These are phyloP conservation scores for Lepidocolaptes lacrymiger DNA, from an alignment of 2,797 vertebrate species.

Conservation along the genomic window DNA sequence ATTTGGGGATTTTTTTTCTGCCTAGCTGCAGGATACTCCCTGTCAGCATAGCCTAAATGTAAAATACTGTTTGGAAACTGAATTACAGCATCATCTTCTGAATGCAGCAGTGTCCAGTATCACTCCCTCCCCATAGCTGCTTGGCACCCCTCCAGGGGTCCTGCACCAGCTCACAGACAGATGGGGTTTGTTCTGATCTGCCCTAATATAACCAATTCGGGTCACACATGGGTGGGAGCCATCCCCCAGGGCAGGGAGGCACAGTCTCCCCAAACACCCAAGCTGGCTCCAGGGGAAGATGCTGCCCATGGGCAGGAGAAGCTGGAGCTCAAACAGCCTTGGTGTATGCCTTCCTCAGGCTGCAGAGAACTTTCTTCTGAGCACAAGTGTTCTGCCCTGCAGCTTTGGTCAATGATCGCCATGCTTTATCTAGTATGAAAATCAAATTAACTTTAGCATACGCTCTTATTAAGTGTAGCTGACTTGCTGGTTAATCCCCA, in stretches of 20 bases:
- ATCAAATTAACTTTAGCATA: constrained; percentile 10
- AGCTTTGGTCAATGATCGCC: neutral
- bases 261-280: neutral
- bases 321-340: neutral
- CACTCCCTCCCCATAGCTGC: neutral
- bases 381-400: neutral
- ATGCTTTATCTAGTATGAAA: neutral
- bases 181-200: neutral
- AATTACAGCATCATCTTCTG: neutral
- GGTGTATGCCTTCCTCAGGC: neutral
- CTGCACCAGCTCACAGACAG: neutral
- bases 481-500: neutral
- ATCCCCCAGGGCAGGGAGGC: rapidly evolving
- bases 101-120: neutral
- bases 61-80: neutral
- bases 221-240: rapidly evolving
- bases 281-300: neutral
- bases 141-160: neutral
- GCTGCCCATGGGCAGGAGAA: neutral
- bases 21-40: neutral
- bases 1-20: neutral
- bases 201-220: neutral
- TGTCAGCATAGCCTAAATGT: constrained; percentile 19
- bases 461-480: neutral
- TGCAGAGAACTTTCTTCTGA: neutral